phyloP scores from a whole-genome alignment of 1,140 invertebrate genomes.

The Drosophila mauritiana region DNA sequence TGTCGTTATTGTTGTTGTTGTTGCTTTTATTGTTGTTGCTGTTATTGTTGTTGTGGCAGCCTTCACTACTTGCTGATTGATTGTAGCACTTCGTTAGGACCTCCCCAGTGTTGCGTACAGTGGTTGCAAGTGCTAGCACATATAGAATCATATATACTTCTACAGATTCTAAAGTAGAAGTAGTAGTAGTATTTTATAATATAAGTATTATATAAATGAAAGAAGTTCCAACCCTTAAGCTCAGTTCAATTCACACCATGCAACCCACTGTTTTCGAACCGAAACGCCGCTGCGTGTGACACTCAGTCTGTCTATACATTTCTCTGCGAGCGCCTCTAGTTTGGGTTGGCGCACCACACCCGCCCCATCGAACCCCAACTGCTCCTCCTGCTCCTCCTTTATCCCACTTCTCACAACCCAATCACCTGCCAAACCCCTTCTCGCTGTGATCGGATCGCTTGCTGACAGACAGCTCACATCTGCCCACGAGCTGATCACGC shows the following conservation, averaged over 20 bases:
- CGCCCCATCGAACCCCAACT: not conserved
- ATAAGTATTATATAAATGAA: too few species aligned
- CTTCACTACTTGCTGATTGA: slow-evolving; percentile 56
- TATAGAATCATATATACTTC: too few species aligned
- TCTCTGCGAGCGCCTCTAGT: slow-evolving; percentile 5
- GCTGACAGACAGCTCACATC: slow-evolving; percentile 56
- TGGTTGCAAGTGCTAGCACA: not conserved
- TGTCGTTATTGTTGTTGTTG: not conserved
- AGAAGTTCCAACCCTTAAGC: not conserved
- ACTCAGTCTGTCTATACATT: slow-evolving; percentile 23
- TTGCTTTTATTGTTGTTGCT: not conserved
- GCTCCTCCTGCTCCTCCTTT: too few species aligned
- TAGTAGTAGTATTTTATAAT: too few species aligned
- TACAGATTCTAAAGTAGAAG: too few species aligned
- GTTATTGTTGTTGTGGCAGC: slow-evolving; percentile 25
- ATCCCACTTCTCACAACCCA: not conserved
- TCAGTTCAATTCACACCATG: not conserved
- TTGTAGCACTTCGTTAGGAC: slow-evolving; percentile 56
- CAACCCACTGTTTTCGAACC: slow-evolving; percentile 1
- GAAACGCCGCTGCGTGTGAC: slow-evolving; percentile 31
- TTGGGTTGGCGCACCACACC: not conserved
- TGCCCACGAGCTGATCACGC: slow-evolving; percentile 69
- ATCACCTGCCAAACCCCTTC: not conserved
- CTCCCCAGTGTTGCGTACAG: slow-evolving; percentile 26
- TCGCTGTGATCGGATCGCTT: slow-evolving; percentile 14